phyloP scores from a whole-genome alignment of 2,888 invertebrate genomes.

The Atrina japonica region DNA sequence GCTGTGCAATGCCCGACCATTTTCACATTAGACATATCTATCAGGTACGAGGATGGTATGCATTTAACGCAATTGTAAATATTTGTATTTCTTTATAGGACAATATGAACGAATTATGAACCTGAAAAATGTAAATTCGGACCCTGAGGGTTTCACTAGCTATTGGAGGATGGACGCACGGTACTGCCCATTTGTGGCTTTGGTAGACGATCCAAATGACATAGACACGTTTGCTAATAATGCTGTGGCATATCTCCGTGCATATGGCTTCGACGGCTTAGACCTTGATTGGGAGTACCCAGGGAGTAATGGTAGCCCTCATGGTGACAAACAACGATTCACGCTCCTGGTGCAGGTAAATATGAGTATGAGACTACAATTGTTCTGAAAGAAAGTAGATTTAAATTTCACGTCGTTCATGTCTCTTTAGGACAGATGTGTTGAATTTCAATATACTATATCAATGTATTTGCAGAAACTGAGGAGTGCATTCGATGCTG shows the following conservation, averaged over 20 bases:
- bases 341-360: constrained; percentile 51
- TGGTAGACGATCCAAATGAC: constrained; percentile 36
- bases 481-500: constrained; percentile 4
- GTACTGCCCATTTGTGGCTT: constrained; percentile 82
- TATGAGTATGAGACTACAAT: not conserved
- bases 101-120: constrained; percentile 20
- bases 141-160: constrained; percentile 90
- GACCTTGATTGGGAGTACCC: constrained; percentile 97
- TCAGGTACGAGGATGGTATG: too few relatives aligned
- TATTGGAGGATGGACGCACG: constrained; percentile 97
- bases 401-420: not conserved
- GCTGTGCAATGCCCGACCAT: too few relatives aligned
- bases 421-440: not conserved
- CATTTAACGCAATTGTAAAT: too few relatives aligned
- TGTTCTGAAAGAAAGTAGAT: not conserved
- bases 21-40: too few relatives aligned
- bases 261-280: constrained; percentile 88
- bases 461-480: constrained; percentile 5
- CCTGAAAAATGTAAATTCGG: constrained; percentile 75
- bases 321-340: constrained; percentile 60
- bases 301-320: constrained; percentile 55
- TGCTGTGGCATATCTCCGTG: constrained; percentile 45
- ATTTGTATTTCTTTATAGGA: not conserved
- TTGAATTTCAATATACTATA: not conserved
- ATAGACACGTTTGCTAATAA: constrained; percentile 35